These are phyloP conservation scores for Prenolepis imparis DNA, from an alignment of 2,888 invertebrate species.

Conservation along the genomic window DNA sequence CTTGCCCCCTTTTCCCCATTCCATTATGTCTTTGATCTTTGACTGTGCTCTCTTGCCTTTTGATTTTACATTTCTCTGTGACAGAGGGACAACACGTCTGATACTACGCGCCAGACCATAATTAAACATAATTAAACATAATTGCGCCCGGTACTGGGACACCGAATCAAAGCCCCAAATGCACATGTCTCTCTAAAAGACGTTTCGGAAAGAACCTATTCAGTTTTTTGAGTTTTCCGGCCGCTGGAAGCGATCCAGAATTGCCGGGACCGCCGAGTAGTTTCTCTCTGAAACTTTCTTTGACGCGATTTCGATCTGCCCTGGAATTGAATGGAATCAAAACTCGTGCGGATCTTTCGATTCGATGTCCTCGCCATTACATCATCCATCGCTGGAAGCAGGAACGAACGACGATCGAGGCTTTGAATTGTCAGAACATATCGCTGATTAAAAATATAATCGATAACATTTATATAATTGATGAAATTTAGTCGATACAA, in stretches of 20 bases:
- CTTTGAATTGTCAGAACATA: not conserved
- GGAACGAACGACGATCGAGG: constrained; percentile 19
- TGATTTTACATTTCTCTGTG: constrained; percentile 67
- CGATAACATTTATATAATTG: not conserved
- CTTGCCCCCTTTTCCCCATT: constrained; percentile 46
- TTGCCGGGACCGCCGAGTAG: not conserved
- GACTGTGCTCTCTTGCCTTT: constrained; percentile 74
- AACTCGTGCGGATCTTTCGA: not conserved
- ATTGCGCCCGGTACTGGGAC: constrained; percentile 7
- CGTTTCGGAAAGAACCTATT: not conserved
- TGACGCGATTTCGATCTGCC: constrained; percentile 16
- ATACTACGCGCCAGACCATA: constrained; percentile 59
- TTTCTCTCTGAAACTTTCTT: constrained; percentile 17
- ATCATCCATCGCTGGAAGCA: constrained; percentile 25
- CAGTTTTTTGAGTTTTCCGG: constrained; percentile 3
- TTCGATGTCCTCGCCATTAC: constrained; percentile 12
- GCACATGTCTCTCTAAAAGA: not conserved
- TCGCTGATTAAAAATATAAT: not conserved
- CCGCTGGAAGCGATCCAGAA: not conserved
- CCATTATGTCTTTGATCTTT: constrained; percentile 67
- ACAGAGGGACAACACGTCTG: constrained; percentile 66
- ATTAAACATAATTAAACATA: constrained; percentile 65
- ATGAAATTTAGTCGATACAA: not conserved
- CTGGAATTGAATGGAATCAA: not conserved
- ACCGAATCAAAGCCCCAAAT: constrained; percentile 3